These are phyloP conservation scores for Epiperipatus broadwayi DNA, from an alignment of 2,888 invertebrate genomes.

Conservation along the genomic window DNA sequence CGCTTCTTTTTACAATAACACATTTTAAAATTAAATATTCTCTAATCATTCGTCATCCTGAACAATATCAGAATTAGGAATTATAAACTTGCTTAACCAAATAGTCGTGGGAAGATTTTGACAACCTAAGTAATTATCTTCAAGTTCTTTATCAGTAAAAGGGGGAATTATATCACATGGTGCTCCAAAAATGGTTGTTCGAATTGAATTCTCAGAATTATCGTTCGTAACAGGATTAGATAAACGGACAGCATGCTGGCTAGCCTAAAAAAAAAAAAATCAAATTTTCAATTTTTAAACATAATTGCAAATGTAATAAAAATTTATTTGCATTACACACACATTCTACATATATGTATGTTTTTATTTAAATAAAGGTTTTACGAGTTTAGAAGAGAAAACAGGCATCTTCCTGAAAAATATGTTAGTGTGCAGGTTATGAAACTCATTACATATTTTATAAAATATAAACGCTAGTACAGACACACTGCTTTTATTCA, in stretches of 20 bases:
- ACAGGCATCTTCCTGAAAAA: too few species aligned
- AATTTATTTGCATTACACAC: background rate
- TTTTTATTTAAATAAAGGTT: too few species aligned
- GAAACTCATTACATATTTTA: too few species aligned
- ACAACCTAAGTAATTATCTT: conserved; percentile 30
- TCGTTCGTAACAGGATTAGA: conserved; percentile 27
- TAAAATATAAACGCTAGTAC: too few species aligned
- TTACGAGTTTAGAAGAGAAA: too few species aligned
- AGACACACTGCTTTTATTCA: too few species aligned
- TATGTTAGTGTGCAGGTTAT: too few species aligned
- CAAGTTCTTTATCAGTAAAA: conserved; percentile 28
- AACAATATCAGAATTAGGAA: background rate
- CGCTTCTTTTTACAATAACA: too few species aligned
- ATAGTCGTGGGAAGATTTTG: conserved; percentile 33
- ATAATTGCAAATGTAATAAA: background rate
- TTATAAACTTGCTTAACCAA: conserved; percentile 23
- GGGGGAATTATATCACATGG: conserved; percentile 32
- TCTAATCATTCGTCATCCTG: too few species aligned
- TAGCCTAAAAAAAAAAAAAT: conserved; percentile 19
- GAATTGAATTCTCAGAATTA: conserved; percentile 23
- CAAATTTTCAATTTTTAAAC: background rate
- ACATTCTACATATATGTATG: background rate
- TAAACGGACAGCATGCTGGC: conserved; percentile 20
- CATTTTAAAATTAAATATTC: too few species aligned
- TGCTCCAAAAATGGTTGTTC: conserved; percentile 31